These are phyloP conservation scores for Marmota flaviventris DNA, from an alignment of 2,113 vertebrate genomes.

Conservation along the genomic window DNA sequence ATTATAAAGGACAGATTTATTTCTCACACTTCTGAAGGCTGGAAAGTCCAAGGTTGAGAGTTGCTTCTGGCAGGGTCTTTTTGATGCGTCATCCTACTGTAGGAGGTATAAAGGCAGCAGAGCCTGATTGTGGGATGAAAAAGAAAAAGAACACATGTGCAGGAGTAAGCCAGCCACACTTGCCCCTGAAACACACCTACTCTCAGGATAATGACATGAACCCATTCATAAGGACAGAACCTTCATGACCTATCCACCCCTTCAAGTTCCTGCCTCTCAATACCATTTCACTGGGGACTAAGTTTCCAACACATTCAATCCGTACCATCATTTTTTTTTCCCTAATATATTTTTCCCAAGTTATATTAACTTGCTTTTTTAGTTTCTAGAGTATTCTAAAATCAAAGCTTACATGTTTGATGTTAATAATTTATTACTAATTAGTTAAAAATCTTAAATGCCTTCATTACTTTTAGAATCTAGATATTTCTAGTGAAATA, in stretches of 20 bases:
- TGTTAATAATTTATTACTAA: constrained; percentile 1
- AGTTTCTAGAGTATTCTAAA: constrained; percentile 38
- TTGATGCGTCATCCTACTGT: neutral
- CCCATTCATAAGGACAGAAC: neutral
- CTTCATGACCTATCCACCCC: neutral
- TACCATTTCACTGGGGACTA: neutral
- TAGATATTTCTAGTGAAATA: constrained; percentile 16
- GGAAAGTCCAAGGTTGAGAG: neutral
- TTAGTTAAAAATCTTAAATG: constrained; percentile 11
- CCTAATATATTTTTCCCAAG: no score
- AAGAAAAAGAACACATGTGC: neutral
- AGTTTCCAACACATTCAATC: neutral
- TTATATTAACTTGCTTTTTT: constrained; percentile 34
- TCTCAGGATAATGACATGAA: neutral
- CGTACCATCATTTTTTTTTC: constrained; percentile 32
- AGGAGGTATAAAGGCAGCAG: neutral
- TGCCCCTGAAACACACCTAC: neutral
- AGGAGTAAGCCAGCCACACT: neutral
- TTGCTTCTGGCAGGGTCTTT: neutral
- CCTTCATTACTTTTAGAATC: constrained; percentile 57
- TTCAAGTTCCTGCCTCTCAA: no score
- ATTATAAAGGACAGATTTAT: neutral
- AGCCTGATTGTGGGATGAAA: neutral
- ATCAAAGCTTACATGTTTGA: constrained; percentile 44
- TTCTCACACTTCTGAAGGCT: neutral